Evolutionary conservation across 2,888 invertebrate genomes (phyloP).

Genomic region (Lithosia quadra): DNA sequence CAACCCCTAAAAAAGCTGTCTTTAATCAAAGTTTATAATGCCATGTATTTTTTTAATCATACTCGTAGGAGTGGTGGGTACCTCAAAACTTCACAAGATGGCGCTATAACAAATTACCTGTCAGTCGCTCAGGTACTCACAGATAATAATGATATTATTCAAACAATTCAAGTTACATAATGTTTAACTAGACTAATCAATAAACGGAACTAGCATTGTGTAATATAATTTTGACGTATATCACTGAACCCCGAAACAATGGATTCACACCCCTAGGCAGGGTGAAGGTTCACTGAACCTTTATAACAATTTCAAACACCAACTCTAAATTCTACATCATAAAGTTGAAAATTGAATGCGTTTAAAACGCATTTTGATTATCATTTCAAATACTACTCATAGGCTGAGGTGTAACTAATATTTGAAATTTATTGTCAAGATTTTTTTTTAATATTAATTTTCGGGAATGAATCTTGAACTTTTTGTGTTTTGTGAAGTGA

Average conservation of each 20-base stretch:
- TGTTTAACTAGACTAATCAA: slow-evolving; percentile 35
- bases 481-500: slow-evolving; percentile 25
- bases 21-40: too few species aligned
- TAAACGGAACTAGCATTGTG: slow-evolving; percentile 33
- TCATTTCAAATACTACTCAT: slow-evolving; percentile 55
- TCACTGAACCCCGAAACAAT: slow-evolving; percentile 68
- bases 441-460: slow-evolving; percentile 46
- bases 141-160: neutral
- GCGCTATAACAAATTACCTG: neutral
- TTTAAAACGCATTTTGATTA: slow-evolving; percentile 49
- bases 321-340: slow-evolving; percentile 17
- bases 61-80: too few species aligned
- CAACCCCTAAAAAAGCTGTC: too few species aligned
- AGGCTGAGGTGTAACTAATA: slow-evolving; percentile 60
- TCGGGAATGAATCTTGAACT: slow-evolving; percentile 35
- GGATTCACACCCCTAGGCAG: slow-evolving; percentile 63
- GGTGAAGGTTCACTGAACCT: slow-evolving; percentile 65
- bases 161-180: slow-evolving; percentile 8
- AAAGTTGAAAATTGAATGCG: slow-evolving; percentile 30
- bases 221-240: slow-evolving; percentile 63
- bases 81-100: too few species aligned
- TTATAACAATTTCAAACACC: slow-evolving; percentile 29
- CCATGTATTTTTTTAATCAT: too few species aligned
- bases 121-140: neutral
- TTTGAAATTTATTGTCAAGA: slow-evolving; percentile 55